A percentile compares a stretch with the other conserved stretches of the same genome.
Evolutionary conservation across 1,140 invertebrate genomes (phyloP).

Genomic region (Eufriesea mexicana): DNA sequence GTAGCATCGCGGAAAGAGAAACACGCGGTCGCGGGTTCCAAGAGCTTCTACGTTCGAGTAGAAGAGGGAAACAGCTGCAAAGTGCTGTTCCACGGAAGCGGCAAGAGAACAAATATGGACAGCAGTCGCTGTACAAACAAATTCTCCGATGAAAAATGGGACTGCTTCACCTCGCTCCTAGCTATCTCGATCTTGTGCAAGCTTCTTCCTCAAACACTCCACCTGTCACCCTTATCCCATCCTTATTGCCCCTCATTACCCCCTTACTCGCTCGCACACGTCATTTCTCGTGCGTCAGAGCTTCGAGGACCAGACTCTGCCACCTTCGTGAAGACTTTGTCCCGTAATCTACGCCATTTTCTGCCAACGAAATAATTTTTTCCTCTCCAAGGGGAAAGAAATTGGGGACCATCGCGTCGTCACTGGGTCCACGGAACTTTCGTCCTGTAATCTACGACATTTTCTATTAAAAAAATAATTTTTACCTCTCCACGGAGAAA

Average conservation of each 20-base stretch:
- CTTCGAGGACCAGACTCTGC: background rate
- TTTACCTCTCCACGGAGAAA: too few species aligned
- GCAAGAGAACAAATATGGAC: background rate
- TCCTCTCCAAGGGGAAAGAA: too few species aligned
- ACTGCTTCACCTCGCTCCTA: too few species aligned
- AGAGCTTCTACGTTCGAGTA: background rate
- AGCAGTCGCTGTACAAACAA: background rate
- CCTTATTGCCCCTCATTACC: slow-evolving; percentile 14
- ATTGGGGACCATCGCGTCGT: too few species aligned
- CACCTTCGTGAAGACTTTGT: background rate
- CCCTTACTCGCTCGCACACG: background rate
- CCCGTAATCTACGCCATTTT: background rate
- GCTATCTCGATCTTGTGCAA: background rate
- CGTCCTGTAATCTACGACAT: too few species aligned
- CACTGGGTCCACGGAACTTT: too few species aligned
- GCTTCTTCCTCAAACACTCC: slow-evolving; percentile 15
- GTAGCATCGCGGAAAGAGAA: background rate
- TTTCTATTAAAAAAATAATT: too few species aligned
- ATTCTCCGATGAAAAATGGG: background rate
- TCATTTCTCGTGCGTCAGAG: slow-evolving; percentile 12
- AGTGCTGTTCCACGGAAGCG: background rate
- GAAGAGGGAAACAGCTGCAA: background rate
- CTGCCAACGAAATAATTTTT: too few species aligned
- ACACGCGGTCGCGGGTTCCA: background rate
- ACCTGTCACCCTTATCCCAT: background rate